Conservation (phyloP, 2,888 invertebrate genomes). For the Fabriciana adippe region DNA sequence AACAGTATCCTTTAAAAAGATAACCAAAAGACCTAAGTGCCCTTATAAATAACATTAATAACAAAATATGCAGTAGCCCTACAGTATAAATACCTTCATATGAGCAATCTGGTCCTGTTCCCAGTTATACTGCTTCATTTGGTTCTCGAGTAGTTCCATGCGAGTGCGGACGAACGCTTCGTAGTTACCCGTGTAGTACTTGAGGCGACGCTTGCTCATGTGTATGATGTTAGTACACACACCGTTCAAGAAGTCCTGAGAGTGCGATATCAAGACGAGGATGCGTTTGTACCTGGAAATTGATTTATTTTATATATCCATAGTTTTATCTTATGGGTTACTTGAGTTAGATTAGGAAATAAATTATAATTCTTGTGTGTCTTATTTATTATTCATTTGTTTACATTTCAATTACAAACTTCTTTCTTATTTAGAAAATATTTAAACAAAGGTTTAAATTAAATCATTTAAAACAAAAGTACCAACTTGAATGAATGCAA, state of each 20-base stretch:
- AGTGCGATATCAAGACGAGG: constrained; percentile 98
- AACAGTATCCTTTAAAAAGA: too few relatives aligned
- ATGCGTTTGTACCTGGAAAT: constrained; percentile 93
- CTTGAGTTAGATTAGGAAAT: not conserved
- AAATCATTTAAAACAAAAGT: too few relatives aligned
- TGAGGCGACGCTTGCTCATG: constrained; percentile 94
- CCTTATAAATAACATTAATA: too few relatives aligned
- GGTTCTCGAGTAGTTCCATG: constrained; percentile 97
- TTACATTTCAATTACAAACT: too few relatives aligned
- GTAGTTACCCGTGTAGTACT: constrained; percentile 98
- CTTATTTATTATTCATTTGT: too few relatives aligned
- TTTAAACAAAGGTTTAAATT: too few relatives aligned
- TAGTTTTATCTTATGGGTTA: too few relatives aligned
- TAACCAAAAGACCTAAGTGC: too few relatives aligned
- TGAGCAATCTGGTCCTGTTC: constrained; percentile 99
- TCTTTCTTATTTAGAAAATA: too few relatives aligned
- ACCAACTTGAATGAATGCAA: too few relatives aligned
- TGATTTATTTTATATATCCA: not conserved
- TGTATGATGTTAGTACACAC: constrained; percentile 98
- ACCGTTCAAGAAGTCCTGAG: constrained; percentile 99
- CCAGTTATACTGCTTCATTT: constrained; percentile 99
- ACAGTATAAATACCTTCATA: constrained; percentile 89
- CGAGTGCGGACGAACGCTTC: constrained; percentile 97
- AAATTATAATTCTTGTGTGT: too few relatives aligned
- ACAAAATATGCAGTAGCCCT: too few relatives aligned